Percentiles rank a stretch among this genome's conserved stretches.
Evolutionary conservation across 2,888 invertebrate species (phyloP).

Genomic region (Pammene fasciana): DNA sequence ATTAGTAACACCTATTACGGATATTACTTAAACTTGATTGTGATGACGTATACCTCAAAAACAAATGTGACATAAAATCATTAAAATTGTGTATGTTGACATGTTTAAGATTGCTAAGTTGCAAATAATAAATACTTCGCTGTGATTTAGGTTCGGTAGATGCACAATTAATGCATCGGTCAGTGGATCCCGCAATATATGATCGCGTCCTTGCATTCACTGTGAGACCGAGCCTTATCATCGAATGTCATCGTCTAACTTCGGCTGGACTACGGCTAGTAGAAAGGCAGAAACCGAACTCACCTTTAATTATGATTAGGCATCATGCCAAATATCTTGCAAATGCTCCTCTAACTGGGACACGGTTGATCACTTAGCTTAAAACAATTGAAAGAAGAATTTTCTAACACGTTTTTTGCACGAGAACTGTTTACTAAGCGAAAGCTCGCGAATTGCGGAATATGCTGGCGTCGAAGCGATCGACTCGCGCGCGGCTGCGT

Average conservation of each 20-base stretch:
- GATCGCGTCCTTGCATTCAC: conserved; percentile 78
- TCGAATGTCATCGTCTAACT: conserved; percentile 72
- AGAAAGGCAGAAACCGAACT: conserved; percentile 67
- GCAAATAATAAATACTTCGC: too few relatives aligned
- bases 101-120: too few relatives aligned
- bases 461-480: conserved; percentile 62
- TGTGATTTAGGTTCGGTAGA: conserved; percentile 22
- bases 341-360: conserved; percentile 50
- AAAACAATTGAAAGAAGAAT: conserved; percentile 44
- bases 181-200: conserved; percentile 52
- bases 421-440: conserved; percentile 73
- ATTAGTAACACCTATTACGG: neutral
- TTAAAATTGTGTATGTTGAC: too few relatives aligned
- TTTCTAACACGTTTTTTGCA: conserved; percentile 65
- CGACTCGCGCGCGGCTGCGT: conserved; percentile 73
- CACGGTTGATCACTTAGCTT: conserved; percentile 54
- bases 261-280: conserved; percentile 57
- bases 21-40: too few relatives aligned
- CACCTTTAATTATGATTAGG: conserved; percentile 69
- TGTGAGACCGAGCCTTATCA: conserved; percentile 68
- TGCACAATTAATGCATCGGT: conserved; percentile 48
- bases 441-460: conserved; percentile 74
- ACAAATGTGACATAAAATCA: too few relatives aligned
- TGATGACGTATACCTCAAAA: too few relatives aligned
- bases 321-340: conserved; percentile 60